Evolutionary conservation across 2,888 invertebrate genomes (phyloP).

Genomic region (Orgyia antiqua): DNA sequence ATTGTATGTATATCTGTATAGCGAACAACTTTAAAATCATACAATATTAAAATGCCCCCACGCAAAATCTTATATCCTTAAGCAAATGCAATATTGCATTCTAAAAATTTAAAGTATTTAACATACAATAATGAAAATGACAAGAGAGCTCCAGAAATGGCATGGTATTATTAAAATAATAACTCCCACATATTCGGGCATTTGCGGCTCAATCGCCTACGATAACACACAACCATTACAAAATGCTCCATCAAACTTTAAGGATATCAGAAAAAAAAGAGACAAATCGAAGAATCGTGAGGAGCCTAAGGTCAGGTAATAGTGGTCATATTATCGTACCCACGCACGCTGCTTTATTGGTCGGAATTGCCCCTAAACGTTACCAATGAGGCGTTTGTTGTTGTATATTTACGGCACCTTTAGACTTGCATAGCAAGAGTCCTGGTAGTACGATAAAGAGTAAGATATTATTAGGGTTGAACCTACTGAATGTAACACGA

Average conservation of each 20-base stretch:
- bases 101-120: conserved; percentile 23
- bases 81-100: too few relatives aligned
- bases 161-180: conserved; percentile 52
- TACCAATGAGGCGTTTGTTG: conserved; percentile 72
- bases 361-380: conserved; percentile 73
- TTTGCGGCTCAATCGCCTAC: conserved; percentile 52
- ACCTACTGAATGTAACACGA: conserved; percentile 31
- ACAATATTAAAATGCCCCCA: too few relatives aligned
- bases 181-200: conserved; percentile 53
- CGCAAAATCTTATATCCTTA: too few relatives aligned
- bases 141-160: conserved; percentile 31
- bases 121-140: conserved; percentile 23
- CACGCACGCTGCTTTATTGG: conserved; percentile 71
- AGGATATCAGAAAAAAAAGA: conserved; percentile 13
- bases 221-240: conserved; percentile 34
- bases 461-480: conserved; percentile 49
- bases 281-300: conserved; percentile 13
- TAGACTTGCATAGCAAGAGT: conserved; percentile 47
- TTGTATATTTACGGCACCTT: conserved; percentile 66
- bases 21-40: too few relatives aligned
- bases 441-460: conserved; percentile 51
- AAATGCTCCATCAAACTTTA: conserved; percentile 22
- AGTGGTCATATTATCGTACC: conserved; percentile 53
- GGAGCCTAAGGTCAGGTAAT: conserved; percentile 35
- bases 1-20: too few relatives aligned